Base-by-base conservation (phyloP, 2,888 invertebrate genomes). In the Malacosoma neustria region DNA sequence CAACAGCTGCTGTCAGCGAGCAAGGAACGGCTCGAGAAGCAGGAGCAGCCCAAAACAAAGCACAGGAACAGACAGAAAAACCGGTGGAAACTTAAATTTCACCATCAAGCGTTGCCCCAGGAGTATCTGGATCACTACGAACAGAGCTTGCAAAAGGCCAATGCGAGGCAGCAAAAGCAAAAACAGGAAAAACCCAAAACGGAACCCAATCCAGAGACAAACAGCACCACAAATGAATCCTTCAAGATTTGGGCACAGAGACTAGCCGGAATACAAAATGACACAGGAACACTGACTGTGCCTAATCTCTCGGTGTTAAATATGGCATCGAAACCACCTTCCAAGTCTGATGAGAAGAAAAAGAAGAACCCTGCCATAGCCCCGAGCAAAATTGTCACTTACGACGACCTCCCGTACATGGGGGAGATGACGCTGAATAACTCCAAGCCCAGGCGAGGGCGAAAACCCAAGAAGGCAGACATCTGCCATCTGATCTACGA, bases 401-500 rank as follows among this genome's bases (percentile, higher is more conserved):
- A 93, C 61, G 91, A 93, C 32, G 95, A 96, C 59, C 75, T 96
- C 33, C 96, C 96, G 0, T 96, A 95, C 72, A 96, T 96, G 95
- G 96, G 96, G 0, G 96, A 96, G 68, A 95, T 96, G 87, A 95
- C 95, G 0, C 72, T 96, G 37, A 95, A 95, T 61, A 94, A 96
- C 71, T 93, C 93, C 9, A 93, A 95, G 52, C 96, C 96, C 0
- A 79, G 95, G 29, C 87, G 96, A 43, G 96, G 96, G 0, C 87
- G 96, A 11, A 96, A 96, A 61, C 96, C 96, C 0, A 96, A 96
- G 64, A 96, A 96, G 69, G 95, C 96, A 0, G 96, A 96, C 60
- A 96, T 96, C 48, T 96, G 96, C 49, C 96, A 96, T 61, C 79
- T 96, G 32, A 96, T 96, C 49, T 95, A 96, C 61, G 96, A 96